Base-by-base conservation (phyloP, 2,888 invertebrate genomes). In the Drosophila falleni region DNA sequence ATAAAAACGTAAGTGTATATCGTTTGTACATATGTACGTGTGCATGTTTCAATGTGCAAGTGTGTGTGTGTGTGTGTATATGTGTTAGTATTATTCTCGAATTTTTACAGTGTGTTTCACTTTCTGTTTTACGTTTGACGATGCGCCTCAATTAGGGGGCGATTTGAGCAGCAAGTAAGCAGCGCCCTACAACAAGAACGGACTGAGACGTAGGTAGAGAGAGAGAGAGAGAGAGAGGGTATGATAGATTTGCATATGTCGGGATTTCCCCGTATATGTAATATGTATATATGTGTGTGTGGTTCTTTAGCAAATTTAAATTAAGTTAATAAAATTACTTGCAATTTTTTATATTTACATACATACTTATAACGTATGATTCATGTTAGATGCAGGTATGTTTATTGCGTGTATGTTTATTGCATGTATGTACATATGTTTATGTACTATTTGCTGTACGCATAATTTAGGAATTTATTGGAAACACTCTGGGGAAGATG, bases 1-100 rank as follows among this genome's bases (percentile, higher is more conserved):
- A 87, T 87, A 87, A 83, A 89, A 87, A 80, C 70, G 87, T 87
- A 85, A 78, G 87, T 82, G 53, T 59, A 60, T 76, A 33, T 9
- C 59, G 13, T 29, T 10, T 65, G 2, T 37, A 16, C 23, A 49
- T 39, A 26, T 66, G 19, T 39, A 33, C 26, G 35, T 35, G 3
- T 11, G 23, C 59, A 0, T 50, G 15, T 15, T 13, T 58, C 3
- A 29, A 11, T 19, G 60, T 39, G 31, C 72, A 13, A 33, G 33
- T 26, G 39, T 41, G 15, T 61, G 42, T 71, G 41, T 69, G 54
- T 58, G 31, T 58, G 19, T 50, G 47, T 23, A 11, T 47, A 23
- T 15, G 13, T 55, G 35, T 66, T 49, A 26, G 66, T 70, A 54
- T 60, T 47, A 54, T 71, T 58, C 31, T 58, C 13, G 29, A 72